phyloP scores from a whole-genome alignment of 2,113 vertebrate species.

The Lanius collurio region DNA sequence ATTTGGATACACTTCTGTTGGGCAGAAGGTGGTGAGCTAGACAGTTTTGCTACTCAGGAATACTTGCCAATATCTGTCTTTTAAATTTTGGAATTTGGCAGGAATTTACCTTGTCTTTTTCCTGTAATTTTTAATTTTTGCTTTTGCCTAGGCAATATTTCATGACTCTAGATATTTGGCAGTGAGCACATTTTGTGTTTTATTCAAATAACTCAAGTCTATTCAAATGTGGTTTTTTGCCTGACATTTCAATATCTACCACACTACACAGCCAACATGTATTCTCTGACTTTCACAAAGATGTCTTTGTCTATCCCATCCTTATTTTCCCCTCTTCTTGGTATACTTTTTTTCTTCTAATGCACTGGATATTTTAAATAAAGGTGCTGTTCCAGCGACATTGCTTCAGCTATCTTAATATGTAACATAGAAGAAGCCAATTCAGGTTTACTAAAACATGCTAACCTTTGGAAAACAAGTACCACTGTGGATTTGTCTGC shows the following conservation, averaged over 20 bases:
- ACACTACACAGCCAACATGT: not conserved
- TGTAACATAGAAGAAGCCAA: not conserved
- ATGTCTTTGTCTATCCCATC: not conserved
- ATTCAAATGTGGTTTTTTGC: not conserved
- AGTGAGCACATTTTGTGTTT: not conserved
- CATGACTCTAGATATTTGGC: not conserved
- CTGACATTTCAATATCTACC: slow-evolving; percentile 1
- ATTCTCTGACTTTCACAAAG: not conserved
- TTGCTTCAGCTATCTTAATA: not conserved
- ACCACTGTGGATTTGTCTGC: not conserved
- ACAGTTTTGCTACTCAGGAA: not conserved
- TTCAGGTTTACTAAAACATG: not conserved
- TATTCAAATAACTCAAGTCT: not conserved
- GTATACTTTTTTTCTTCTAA: not conserved
- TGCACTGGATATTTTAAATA: not conserved
- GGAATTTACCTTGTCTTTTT: not conserved
- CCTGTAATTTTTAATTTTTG: not conserved
- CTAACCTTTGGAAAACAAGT: not conserved
- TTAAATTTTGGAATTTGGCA: not conserved
- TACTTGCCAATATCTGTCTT: not conserved
- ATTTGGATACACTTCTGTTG: not conserved
- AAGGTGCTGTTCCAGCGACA: not conserved
- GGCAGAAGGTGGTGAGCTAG: not conserved
- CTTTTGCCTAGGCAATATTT: not conserved
- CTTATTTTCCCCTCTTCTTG: not conserved